Conservation (phyloP, 2,888 invertebrate species). For the Rotaria socialis region DNA sequence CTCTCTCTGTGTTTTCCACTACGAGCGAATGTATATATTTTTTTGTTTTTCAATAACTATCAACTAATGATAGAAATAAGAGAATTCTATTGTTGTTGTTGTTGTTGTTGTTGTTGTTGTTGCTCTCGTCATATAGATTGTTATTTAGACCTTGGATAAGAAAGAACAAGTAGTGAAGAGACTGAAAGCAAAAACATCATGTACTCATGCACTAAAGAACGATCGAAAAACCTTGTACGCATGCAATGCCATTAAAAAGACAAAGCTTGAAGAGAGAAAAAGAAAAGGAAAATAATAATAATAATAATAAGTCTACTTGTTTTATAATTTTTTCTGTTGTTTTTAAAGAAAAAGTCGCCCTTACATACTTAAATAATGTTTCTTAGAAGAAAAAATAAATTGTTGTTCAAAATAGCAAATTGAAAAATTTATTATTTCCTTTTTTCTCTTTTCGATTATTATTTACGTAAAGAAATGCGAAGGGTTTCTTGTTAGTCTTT, state of each 20-base stretch:
- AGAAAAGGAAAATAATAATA: too few relatives aligned
- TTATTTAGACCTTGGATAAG: slow-evolving; percentile 14
- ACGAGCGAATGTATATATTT: not conserved
- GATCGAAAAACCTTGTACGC: not conserved
- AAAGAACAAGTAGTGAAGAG: not conserved
- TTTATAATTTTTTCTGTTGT: too few relatives aligned
- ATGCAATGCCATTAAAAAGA: not conserved
- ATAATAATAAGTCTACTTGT: too few relatives aligned
- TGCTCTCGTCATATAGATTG: not conserved
- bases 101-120: slow-evolving; percentile 1
- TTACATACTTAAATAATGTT: too few relatives aligned
- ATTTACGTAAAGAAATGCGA: too few relatives aligned
- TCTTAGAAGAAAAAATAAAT: too few relatives aligned
- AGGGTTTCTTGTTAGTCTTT: not conserved
- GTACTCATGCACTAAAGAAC: not conserved
- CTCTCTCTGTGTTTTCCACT: not conserved
- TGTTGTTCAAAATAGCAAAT: too few relatives aligned
- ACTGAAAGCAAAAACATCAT: slow-evolving; percentile 26
- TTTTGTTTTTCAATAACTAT: not conserved
- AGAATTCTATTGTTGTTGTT: slow-evolving; percentile 2
- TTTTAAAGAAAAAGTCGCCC: too few relatives aligned
- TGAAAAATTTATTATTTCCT: too few relatives aligned
- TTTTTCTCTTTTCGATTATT: too few relatives aligned
- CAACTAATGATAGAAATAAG: not conserved
- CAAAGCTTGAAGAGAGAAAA: not conserved